Evolutionary conservation across 2,113 vertebrate genomes (phyloP), one percentile per base, ranked within the genome.

Genomic region (Siniperca chuatsi): DNA sequence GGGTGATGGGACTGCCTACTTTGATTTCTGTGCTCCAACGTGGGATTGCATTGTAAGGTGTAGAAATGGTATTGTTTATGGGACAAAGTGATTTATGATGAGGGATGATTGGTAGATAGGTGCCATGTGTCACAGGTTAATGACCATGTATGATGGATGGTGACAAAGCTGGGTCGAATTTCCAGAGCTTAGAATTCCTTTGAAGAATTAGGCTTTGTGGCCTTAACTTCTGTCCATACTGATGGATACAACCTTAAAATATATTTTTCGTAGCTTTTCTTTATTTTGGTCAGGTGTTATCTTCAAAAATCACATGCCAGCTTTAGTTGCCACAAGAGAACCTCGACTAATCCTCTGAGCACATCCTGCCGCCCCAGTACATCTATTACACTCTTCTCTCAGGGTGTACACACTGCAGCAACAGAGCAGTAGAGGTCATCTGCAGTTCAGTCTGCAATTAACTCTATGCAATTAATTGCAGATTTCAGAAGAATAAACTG

Each of bases 371-470:
- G 77, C 71, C 67, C 55, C 16, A 12, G 57, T 82, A 54, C 83
- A 83, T 84, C 83, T 69, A 76, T 86, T 80, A 69, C 46, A 1
- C 78, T 66, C 29, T 77, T 67, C 81, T 88, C 76, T 83, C 76
- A 48, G 80, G 81, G 60, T 70, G 11, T 54, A 57, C 61, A 81
- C 57, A 21, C 50, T 37, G 75, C 79, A 48, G 89, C 87, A 72
- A 29, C 81, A 66, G 50, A 71, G 87, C 82, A 62, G 64, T 18
- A 40, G 62, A 88, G 93, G 92, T 92, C 92, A 92, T 86, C 79
- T 18, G 85, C 81, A 92, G 90, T 93, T 93, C 90, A 90, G 72
- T 44, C 64, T 55, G 80, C 89, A 94, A 94, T 94, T 94, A 94
- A 93, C 88, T 92, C 54, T 10, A 1, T 18, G 62, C 66, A 89